A percentile compares a stretch with the other conserved stretches of the same genome.
Conservation (phyloP, 92 coral and sea anemone species). For the Actinernus sp. region DNA sequence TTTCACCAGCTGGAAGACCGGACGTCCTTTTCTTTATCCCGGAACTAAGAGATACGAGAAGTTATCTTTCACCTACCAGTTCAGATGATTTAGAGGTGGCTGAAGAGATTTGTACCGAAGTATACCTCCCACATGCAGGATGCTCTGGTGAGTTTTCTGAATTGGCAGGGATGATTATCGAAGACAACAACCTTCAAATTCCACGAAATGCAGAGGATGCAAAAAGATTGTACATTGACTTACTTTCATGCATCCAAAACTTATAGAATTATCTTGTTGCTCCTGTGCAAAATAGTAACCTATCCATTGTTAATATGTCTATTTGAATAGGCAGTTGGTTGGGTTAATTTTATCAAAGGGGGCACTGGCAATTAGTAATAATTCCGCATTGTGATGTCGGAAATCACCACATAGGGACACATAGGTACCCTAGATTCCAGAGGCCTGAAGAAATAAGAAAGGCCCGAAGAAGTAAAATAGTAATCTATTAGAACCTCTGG, state of each 20-base stretch:
- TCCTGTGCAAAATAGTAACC: slow-evolving; percentile 2
- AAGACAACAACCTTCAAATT: slow-evolving; percentile 7
- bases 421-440: too few relatives aligned
- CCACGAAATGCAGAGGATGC: slow-evolving; percentile 5
- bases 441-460: too few relatives aligned
- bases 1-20: slow-evolving; percentile 42
- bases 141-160: slow-evolving; percentile 1
- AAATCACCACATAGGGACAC: too few relatives aligned
- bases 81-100: background rate
- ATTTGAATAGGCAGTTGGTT: too few relatives aligned
- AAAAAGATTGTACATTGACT: background rate
- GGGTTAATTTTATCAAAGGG: too few relatives aligned
- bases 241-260: slow-evolving; percentile 5
- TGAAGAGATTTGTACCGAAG: slow-evolving; percentile 1
- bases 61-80: background rate
- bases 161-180: slow-evolving; percentile 3
- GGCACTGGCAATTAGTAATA: too few relatives aligned
- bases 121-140: slow-evolving; percentile 2
- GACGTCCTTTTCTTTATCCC: slow-evolving; percentile 32
- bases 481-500: too few relatives aligned
- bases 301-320: too few relatives aligned
- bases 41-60: background rate
- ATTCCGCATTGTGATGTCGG: too few relatives aligned
- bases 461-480: too few relatives aligned
- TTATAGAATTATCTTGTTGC: too few relatives aligned